Evolutionary conservation across 2,888 invertebrate species (phyloP).

Genomic region (Pollenia griseotomentosa): DNA sequence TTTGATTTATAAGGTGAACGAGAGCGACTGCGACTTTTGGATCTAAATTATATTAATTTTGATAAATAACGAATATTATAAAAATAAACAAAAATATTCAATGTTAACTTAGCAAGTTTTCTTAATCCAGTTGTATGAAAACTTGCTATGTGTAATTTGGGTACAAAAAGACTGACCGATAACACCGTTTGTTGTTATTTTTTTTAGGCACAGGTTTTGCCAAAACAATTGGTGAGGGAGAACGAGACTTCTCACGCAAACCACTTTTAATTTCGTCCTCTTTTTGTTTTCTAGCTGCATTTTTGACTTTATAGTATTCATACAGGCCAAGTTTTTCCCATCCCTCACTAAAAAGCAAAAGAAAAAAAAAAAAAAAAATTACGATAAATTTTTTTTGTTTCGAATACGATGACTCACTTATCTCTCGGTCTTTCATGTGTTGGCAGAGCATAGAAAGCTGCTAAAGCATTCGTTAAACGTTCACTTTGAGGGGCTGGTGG

Average conservation of each 20-base stretch:
- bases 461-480: conserved; percentile 95
- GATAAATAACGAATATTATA: background rate
- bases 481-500: conserved; percentile 98
- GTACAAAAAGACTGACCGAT: conserved; percentile 85
- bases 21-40: conserved; percentile 85
- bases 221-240: conserved; percentile 91
- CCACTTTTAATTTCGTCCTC: conserved; percentile 92
- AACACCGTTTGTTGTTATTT: conserved; percentile 86
- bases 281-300: conserved; percentile 94
- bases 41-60: conserved; percentile 78
- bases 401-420: conserved; percentile 86
- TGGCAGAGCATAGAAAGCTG: conserved; percentile 97
- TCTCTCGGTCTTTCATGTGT: conserved; percentile 97
- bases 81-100: too few species aligned
- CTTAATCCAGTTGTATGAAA: too few species aligned
- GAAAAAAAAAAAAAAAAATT: conserved; percentile 17
- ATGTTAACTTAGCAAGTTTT: too few species aligned
- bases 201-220: conserved; percentile 87
- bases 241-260: conserved; percentile 89
- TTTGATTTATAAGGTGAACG: conserved; percentile 75
- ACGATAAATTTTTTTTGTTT: background rate
- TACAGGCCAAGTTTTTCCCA: conserved; percentile 99
- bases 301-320: conserved; percentile 99
- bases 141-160: background rate
- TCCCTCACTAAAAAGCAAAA: conserved; percentile 89